Conservation (phyloP, 2,113 vertebrate species). For the Setophaga coronata region DNA sequence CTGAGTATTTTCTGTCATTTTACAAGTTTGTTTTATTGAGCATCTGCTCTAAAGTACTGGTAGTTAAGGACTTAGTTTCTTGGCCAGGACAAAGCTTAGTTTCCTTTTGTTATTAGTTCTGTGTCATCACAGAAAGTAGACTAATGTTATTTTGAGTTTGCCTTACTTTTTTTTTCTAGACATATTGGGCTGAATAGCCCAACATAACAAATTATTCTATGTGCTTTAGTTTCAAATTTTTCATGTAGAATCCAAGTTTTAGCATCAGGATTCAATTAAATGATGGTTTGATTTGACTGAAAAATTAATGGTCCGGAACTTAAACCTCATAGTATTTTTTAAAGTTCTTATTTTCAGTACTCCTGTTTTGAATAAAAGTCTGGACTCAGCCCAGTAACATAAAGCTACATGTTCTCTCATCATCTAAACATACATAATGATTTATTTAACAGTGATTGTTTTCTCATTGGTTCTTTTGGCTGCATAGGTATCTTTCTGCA, state of each 20-base stretch:
- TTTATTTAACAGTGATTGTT: slow-evolving; percentile 61
- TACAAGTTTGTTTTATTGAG: neutral
- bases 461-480: slow-evolving; percentile 47
- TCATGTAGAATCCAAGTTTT: slow-evolving; percentile 78
- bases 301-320: slow-evolving; percentile 83
- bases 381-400: slow-evolving; percentile 76
- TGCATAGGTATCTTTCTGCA: slow-evolving; percentile 57
- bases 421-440: slow-evolving; percentile 61
- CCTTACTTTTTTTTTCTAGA: slow-evolving; percentile 63
- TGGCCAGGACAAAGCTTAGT: slow-evolving; percentile 42
- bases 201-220: slow-evolving; percentile 80
- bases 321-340: slow-evolving; percentile 73
- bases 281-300: slow-evolving; percentile 82
- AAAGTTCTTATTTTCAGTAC: slow-evolving; percentile 56
- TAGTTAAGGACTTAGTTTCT: slow-evolving; percentile 51
- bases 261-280: slow-evolving; percentile 86
- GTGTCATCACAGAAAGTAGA: slow-evolving; percentile 68
- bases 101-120: slow-evolving; percentile 72
- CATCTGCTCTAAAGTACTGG: neutral
- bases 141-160: slow-evolving; percentile 63
- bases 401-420: slow-evolving; percentile 66
- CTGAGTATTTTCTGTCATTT: neutral
- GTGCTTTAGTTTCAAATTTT: slow-evolving; percentile 77
- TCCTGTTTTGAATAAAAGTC: slow-evolving; percentile 84
- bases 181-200: slow-evolving; percentile 74